These are phyloP conservation scores for Megastigmus dorsalis DNA, from an alignment of 2,888 invertebrate species.

Conservation along the genomic window DNA sequence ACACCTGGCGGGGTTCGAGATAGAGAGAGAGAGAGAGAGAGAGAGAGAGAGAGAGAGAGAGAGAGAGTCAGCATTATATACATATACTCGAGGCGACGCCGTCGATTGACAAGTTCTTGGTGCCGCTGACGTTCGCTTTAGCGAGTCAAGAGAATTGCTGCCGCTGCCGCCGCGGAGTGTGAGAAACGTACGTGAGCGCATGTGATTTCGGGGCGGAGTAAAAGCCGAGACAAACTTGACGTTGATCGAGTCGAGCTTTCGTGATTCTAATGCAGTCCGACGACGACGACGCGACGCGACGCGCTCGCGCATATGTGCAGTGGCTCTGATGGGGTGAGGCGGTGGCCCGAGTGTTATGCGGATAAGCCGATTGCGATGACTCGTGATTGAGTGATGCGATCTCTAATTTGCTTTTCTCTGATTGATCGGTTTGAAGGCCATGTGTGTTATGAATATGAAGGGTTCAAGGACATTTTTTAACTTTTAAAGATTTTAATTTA, in stretches of 20 bases:
- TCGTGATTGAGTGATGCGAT: no score
- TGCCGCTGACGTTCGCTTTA: not conserved
- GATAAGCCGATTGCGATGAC: not conserved
- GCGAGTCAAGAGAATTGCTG: not conserved
- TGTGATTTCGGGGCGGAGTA: not conserved
- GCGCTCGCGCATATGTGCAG: not conserved
- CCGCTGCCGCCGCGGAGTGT: no score
- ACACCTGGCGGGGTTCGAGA: not conserved
- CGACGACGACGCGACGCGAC: not conserved
- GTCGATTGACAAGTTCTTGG: not conserved
- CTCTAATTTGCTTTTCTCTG: no score
- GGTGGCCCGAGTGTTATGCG: no score
- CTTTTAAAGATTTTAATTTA: no score
- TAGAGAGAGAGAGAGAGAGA: no score
- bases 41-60: no score
- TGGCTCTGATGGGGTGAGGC: no score
- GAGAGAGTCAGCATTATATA: no score
- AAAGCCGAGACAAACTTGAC: slow-evolving; percentile 29
- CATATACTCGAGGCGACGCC: not conserved
- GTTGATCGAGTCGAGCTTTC: slow-evolving; percentile 29
- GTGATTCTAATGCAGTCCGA: slow-evolving; percentile 15
- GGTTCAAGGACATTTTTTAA: no score
- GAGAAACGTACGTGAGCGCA: not conserved
- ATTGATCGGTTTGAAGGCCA: no score
- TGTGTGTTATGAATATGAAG: no score